Evolutionary conservation across 1,140 invertebrate genomes (phyloP).

Genomic region (Aphaenogaster ashmeadi): DNA sequence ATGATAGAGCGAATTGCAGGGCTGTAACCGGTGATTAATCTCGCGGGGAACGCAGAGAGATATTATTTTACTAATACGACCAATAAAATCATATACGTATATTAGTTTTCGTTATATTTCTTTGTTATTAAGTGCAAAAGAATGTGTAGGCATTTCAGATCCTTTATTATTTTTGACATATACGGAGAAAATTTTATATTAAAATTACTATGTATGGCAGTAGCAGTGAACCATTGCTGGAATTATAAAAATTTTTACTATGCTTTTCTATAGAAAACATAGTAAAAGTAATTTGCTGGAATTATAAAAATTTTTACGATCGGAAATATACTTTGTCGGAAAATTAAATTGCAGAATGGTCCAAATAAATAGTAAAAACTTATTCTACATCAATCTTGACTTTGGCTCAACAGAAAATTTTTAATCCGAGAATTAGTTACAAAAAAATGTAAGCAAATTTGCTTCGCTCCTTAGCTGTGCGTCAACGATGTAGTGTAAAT

Average conservation of each 20-base stretch:
- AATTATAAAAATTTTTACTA: no score
- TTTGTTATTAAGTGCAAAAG: not conserved
- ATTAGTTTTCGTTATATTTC: constrained; percentile 23
- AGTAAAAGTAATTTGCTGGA: no score
- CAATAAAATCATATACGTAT: constrained; percentile 22
- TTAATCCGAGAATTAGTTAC: not conserved
- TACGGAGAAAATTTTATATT: no score
- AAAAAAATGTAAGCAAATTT: constrained; percentile 3
- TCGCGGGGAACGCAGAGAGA: not conserved
- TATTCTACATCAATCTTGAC: not conserved
- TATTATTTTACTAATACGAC: constrained; percentile 39
- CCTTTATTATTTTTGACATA: not conserved
- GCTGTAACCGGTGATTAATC: constrained; percentile 50
- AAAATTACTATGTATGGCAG: no score
- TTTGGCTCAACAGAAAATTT: not conserved
- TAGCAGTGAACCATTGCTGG: no score
- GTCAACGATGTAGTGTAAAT: constrained; percentile 7
- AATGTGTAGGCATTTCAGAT: not conserved
- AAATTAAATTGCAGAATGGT: not conserved
- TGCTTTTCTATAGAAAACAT: no score
- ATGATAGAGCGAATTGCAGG: constrained; percentile 64
- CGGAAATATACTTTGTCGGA: not conserved
- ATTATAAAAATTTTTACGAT: not conserved
- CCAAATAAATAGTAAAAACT: not conserved
- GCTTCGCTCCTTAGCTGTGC: not conserved